Conservation (phyloP, 2,797 vertebrate species). For the Sebastes cheni region DNA sequence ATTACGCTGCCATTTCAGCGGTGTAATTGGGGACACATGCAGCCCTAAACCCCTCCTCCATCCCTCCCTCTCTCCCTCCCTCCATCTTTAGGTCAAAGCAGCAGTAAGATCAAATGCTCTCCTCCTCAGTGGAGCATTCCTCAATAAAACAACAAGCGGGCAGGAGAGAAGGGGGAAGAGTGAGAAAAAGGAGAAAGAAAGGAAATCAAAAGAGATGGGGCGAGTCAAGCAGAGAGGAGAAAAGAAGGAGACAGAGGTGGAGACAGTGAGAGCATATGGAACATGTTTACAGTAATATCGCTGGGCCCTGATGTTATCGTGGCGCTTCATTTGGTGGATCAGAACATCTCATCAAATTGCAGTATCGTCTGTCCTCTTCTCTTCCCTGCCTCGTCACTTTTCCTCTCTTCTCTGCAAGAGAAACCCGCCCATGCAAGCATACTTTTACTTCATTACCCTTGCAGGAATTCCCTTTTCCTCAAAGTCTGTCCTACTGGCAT, state of each 20-base stretch:
- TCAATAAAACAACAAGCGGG: constrained; percentile 70
- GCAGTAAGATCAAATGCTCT: constrained; percentile 76
- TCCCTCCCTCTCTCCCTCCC: constrained; percentile 2
- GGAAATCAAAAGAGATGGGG: constrained; percentile 50
- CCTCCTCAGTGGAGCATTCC: constrained; percentile 60
- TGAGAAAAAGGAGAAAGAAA: constrained; percentile 16
- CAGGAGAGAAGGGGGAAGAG: constrained; percentile 8
- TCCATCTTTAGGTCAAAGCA: constrained; percentile 69
- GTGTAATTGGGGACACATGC: constrained; percentile 84
- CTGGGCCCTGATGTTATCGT: constrained; percentile 63
- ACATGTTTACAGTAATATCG: constrained; percentile 71
- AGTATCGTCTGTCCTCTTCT: background rate
- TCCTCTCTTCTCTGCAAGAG: background rate
- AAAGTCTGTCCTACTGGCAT: background rate
- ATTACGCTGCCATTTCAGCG: constrained; percentile 69
- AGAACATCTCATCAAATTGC: constrained; percentile 42
- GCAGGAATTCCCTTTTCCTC: constrained; percentile 15
- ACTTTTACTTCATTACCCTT: background rate
- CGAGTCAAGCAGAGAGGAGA: constrained; percentile 29
- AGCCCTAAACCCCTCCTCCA: constrained; percentile 51
- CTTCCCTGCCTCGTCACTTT: background rate
- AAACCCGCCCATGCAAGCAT: background rate
- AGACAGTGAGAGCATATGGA: constrained; percentile 69
- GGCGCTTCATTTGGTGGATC: constrained; percentile 58
- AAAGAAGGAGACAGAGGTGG: constrained; percentile 16